Conservation (phyloP, 2,113 vertebrate species). For the Corythaeola cristata region DNA sequence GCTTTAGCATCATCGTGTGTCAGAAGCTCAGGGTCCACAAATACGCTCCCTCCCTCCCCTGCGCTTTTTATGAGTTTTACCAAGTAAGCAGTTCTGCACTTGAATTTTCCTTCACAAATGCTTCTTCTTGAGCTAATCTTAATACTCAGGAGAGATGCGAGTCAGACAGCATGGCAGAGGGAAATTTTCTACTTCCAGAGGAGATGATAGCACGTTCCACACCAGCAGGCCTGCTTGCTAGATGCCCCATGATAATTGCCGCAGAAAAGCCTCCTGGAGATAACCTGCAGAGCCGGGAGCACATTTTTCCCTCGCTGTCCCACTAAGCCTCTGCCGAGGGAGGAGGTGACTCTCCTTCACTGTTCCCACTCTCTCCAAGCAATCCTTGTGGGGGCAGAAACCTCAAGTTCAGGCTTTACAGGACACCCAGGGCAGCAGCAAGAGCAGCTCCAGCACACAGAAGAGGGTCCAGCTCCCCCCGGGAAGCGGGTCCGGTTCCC, state of each 20-base stretch:
- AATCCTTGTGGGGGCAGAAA: not conserved
- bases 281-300: not conserved
- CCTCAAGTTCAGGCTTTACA: not conserved
- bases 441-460: rapidly evolving
- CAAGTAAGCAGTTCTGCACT: not conserved
- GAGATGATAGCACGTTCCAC: not conserved
- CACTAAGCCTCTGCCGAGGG: not conserved
- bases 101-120: not conserved
- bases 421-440: rapidly evolving
- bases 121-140: not conserved
- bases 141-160: not conserved
- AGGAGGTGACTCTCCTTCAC: not conserved
- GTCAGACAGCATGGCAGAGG: not conserved
- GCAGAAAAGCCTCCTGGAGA: not conserved
- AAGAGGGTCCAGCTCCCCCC: not conserved
- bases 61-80: not conserved
- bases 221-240: not conserved
- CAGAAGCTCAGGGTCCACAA: not conserved
- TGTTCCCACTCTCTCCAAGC: not conserved
- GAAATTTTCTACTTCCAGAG: not conserved
- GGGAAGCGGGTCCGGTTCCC: not conserved
- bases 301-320: not conserved
- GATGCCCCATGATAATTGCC: not conserved
- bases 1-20: not conserved
- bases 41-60: not conserved